Base-by-base conservation (phyloP, 2,888 invertebrate species). In the Lypha dubia region DNA sequence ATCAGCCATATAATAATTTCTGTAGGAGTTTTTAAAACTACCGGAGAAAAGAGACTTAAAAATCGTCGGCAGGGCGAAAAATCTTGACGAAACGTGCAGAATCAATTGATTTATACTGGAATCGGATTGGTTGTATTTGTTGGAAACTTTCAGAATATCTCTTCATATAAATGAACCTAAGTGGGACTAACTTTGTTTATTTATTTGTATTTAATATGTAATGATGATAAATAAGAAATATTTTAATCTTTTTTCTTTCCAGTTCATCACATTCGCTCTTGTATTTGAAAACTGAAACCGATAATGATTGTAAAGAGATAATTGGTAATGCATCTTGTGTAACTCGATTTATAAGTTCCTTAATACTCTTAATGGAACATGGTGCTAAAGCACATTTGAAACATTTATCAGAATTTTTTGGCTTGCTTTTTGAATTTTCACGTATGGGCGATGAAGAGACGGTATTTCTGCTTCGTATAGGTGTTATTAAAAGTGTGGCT, bases 391-490 rank as follows among this genome's bases (percentile, higher is more conserved):
- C 96, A 35, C 97, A 97, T 92, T 91, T 97, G 84, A 95, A 97
- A 83, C 97, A 98, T 91, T 93, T 98, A 86, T 97, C 97, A 0
- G 98, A 98, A 92, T 98, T 98, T 92, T 98, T 98, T 92, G 96
- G 96, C 49, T 94, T 98, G 88, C 93, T 98, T 85, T 96, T 97
- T 91, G 98, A 98, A 92, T 98, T 98, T 92, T 97, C 98, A 88
- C 96, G 98, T 91, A 97, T 98, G 97, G 98, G 98, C 0, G 98
- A 98, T 86, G 97, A 97, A 88, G 98, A 98, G 91, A 96, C 97
- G 35, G 94, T 95, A 90, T 98, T 98, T 92, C 93, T 98, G 89
- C 93, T 98, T 86, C 94, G 96, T 32, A 95, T 97, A 77, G 96
- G 97, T 89, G 96, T 98, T 44, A 98, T 98, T 86, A 95, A 97